These are phyloP conservation scores for Gasterosteus nipponicus DNA, from an alignment of 2,113 vertebrate genomes.

Conservation along the genomic window DNA sequence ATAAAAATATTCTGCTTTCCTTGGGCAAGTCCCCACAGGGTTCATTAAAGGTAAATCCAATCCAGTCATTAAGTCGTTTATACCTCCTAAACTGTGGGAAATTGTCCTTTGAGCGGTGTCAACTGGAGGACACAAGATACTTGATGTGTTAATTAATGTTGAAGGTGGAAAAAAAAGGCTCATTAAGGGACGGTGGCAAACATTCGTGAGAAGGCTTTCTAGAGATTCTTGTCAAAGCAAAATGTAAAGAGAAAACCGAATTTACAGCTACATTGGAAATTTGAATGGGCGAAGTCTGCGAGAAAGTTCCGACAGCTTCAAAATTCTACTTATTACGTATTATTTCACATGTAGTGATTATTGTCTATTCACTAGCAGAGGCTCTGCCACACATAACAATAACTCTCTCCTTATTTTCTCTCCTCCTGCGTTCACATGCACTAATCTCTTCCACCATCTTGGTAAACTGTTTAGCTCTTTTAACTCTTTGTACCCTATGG, in stretches of 20 bases:
- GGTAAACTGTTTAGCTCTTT: background rate
- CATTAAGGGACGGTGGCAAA: constrained; percentile 39
- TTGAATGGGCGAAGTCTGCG: background rate
- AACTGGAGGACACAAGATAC: constrained; percentile 44
- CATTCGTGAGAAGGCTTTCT: constrained; percentile 14
- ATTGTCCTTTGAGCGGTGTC: constrained; percentile 55
- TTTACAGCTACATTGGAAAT: constrained; percentile 1
- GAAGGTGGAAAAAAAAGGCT: constrained; percentile 46
- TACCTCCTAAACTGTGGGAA: constrained; percentile 38
- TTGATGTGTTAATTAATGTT: constrained; percentile 59
- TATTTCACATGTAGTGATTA: constrained; percentile 40
- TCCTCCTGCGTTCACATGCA: constrained; percentile 4
- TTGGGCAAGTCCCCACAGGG: constrained; percentile 33
- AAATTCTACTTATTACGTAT: background rate
- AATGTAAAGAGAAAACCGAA: background rate
- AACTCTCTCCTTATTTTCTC: constrained; percentile 25
- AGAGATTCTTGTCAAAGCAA: constrained; percentile 1
- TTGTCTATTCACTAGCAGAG: constrained; percentile 31
- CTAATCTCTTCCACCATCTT: constrained; percentile 1
- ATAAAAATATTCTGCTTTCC: constrained; percentile 18
- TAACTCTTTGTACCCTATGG: no score
- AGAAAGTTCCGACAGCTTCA: background rate
- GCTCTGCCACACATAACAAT: constrained; percentile 40
- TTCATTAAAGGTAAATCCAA: constrained; percentile 66
- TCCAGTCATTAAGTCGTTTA: constrained; percentile 44